Base-by-base conservation (phyloP, 2,888 invertebrate genomes). In the Nomada lathburiana region DNA sequence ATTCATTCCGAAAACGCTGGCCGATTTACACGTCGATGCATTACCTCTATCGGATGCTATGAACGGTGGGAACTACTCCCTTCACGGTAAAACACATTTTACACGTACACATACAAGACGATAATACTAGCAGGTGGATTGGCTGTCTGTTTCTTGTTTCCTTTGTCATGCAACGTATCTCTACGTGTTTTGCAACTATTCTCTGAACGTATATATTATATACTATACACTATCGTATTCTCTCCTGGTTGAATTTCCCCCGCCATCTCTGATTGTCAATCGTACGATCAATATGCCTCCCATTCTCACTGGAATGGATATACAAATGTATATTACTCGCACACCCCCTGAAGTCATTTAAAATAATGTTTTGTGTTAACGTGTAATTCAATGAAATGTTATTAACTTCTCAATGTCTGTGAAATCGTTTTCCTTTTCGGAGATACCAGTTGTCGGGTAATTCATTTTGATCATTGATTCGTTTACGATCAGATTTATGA, bases 1-100 rank as follows among this genome's bases (percentile, higher is more conserved):
- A 94, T 98, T 98, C 94, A 96, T 97, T 91, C 98, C 98, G 91
- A 98, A 98, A 95, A 97, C 98, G 81, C 95, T 98, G 91, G 96
- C 97, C 84, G 98, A 98, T 94, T 96, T 98, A 86, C 96, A 97
- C 94, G 97, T 98, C 94, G 98, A 97, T 94, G 96, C 96, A 92
- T 93, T 96, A 92, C 95, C 96, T 92, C 52, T 83, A 55, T 93
- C 94, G 83, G 96, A 96, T 91, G 95, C 95, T 92, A 93, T 96
- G 92, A 97, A 97, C 94, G 96, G 96, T 95, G 95, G 96, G 94
- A 96, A 95, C 92, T 92, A 86, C 91, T 93, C 89, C 65, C 85
- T 91, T 94, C 94, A 95, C 94, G 95, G 95, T 95, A 95, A 95
- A 95, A 92, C 88, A 85, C 87, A 90, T 86, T 87, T 83, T 75